Percentiles rank a stretch among this genome's conserved stretches.
These are phyloP conservation scores for Harpegnathos saltator DNA, from an alignment of 1,140 invertebrate species.

Conservation along the genomic window DNA sequence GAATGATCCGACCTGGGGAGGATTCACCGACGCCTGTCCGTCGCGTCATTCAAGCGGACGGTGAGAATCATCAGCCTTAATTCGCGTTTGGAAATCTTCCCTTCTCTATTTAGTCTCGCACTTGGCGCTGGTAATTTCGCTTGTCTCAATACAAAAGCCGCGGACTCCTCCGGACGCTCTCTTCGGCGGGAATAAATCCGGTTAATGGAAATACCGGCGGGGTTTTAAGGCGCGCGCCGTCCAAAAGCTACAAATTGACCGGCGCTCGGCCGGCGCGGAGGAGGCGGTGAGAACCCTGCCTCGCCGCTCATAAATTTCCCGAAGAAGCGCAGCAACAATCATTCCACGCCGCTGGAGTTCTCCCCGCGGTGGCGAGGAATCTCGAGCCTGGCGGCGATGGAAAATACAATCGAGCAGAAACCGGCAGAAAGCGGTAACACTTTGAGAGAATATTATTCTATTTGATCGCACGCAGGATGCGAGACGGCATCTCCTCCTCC, in stretches of 20 bases:
- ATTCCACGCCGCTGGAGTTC: conserved; percentile 20
- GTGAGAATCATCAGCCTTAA: no score
- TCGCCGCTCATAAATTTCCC: conserved; percentile 33
- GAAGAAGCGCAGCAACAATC: background rate
- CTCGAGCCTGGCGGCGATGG: background rate
- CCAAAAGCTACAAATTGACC: conserved; percentile 37
- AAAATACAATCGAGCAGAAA: background rate
- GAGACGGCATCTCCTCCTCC: background rate
- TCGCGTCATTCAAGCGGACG: no score
- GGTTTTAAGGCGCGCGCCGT: background rate
- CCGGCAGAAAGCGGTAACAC: background rate
- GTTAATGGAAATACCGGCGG: conserved; percentile 26
- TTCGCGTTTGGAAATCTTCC: no score
- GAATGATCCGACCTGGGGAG: no score
- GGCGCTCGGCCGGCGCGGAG: background rate
- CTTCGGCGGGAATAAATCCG: conserved; percentile 1
- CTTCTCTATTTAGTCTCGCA: no score
- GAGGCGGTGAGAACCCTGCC: background rate
- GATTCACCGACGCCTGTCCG: no score
- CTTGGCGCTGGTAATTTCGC: background rate
- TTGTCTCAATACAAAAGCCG: background rate
- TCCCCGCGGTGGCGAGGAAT: conserved; percentile 4
- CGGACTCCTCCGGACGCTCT: background rate
- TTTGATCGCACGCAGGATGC: background rate
- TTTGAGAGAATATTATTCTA: conserved; percentile 10